These are phyloP conservation scores for Oreotrochilus melanogaster DNA, from an alignment of 2,113 vertebrate genomes.

Conservation along the genomic window DNA sequence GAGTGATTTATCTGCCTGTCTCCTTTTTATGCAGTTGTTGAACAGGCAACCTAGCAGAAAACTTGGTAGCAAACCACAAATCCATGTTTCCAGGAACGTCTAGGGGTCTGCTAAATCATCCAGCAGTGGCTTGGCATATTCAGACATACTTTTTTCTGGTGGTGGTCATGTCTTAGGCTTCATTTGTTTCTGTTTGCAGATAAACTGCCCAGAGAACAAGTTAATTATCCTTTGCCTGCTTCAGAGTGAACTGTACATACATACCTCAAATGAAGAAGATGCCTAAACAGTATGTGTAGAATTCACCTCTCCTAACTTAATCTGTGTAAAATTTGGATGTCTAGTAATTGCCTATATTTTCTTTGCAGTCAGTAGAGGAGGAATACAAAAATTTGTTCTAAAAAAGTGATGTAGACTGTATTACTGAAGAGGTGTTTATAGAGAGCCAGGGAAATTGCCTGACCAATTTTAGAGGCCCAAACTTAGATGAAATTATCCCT, in stretches of 20 bases:
- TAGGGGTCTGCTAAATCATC: neutral
- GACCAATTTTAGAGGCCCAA: neutral
- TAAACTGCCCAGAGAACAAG: neutral
- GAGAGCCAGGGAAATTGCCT: neutral
- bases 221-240: conserved; percentile 20
- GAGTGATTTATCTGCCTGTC: neutral
- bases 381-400: neutral
- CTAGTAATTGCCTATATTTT: neutral
- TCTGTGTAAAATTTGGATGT: neutral
- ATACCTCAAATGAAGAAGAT: conserved; percentile 1
- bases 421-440: neutral
- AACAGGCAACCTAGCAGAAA: neutral
- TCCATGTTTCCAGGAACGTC: neutral
- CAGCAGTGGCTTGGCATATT: neutral
- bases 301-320: conserved; percentile 8
- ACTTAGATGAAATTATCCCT: neutral
- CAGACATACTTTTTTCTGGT: neutral
- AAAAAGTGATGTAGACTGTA: neutral
- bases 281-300: neutral
- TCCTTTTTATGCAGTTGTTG: neutral
- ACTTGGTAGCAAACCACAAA: neutral
- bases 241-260: neutral
- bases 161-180: neutral
- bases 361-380: neutral
- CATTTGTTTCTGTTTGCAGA: conserved; percentile 11